phyloP scores from a whole-genome alignment of 2,113 vertebrate species.

The Hoplias malabaricus region DNA sequence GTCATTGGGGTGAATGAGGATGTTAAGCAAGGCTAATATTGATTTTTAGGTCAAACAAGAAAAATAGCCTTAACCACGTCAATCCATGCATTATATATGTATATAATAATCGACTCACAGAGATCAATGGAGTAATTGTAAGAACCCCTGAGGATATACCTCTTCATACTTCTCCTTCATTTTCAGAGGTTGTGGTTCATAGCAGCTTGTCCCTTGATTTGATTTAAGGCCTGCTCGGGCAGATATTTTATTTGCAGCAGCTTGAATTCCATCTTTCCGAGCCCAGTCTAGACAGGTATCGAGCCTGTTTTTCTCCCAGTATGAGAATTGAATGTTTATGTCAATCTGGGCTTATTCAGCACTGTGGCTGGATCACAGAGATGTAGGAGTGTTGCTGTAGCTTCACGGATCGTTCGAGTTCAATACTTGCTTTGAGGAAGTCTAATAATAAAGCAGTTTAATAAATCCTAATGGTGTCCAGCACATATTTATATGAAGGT shows the following conservation, averaged over 20 bases:
- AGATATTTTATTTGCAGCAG: neutral
- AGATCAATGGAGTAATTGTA: neutral
- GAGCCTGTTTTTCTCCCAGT: neutral
- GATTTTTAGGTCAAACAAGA: too few relatives aligned
- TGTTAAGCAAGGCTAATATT: too few relatives aligned
- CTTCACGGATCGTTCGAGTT: too few relatives aligned
- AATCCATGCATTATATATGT: too few relatives aligned
- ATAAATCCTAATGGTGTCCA: neutral
- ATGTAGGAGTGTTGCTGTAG: too few relatives aligned
- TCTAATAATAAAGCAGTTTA: neutral
- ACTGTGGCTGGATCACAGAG: neutral
- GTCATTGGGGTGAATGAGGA: too few relatives aligned
- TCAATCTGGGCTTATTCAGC: neutral
- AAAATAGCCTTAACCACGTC: too few relatives aligned
- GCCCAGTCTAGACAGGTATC: neutral
- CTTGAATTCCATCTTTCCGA: neutral
- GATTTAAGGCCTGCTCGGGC: neutral
- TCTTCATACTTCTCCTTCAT: neutral
- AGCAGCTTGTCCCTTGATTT: neutral
- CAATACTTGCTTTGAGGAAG: too few relatives aligned
- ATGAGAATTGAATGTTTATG: neutral
- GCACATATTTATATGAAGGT: neutral
- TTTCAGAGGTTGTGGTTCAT: neutral
- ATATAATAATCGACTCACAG: too few relatives aligned
- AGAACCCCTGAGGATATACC: neutral